phyloP scores from a whole-genome alignment of 2,797 vertebrate species.

The Enteromius radiatus region DNA sequence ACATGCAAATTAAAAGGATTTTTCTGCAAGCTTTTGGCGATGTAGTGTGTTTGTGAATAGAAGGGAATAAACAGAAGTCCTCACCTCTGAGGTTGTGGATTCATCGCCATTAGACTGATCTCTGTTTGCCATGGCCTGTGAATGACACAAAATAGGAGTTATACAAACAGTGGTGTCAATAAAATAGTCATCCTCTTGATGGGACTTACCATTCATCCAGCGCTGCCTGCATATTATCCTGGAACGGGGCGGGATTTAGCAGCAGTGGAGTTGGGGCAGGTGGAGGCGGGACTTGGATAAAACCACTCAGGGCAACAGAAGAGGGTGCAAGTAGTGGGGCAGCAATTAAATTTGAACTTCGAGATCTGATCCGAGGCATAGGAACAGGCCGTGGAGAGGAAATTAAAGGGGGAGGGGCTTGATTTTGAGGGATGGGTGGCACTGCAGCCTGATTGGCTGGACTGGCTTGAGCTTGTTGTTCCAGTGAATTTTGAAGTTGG shows the following conservation, averaged over 20 bases:
- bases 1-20: neutral
- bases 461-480: neutral
- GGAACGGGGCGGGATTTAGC: neutral
- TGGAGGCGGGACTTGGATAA: neutral
- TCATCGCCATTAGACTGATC: neutral
- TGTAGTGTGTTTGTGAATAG: neutral
- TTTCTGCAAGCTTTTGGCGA: neutral
- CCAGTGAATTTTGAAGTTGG: neutral
- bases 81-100: slow-evolving; percentile 19
- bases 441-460: neutral
- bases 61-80: neutral
- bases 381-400: neutral
- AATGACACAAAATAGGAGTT: slow-evolving; percentile 15
- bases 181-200: neutral
- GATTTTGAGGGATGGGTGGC: neutral
- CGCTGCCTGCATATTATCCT: neutral
- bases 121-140: slow-evolving; percentile 32
- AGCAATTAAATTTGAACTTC: neutral
- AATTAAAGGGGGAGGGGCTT: neutral
- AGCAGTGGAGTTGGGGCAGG: neutral
- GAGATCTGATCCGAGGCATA: neutral
- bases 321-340: neutral
- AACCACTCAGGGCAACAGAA: neutral
- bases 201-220: slow-evolving; percentile 34
- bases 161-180: neutral